A percentile compares a stretch with the other conserved stretches of the same genome.
Evolutionary conservation across 2,888 invertebrate species (phyloP).

Genomic region (Papilio gigon): DNA sequence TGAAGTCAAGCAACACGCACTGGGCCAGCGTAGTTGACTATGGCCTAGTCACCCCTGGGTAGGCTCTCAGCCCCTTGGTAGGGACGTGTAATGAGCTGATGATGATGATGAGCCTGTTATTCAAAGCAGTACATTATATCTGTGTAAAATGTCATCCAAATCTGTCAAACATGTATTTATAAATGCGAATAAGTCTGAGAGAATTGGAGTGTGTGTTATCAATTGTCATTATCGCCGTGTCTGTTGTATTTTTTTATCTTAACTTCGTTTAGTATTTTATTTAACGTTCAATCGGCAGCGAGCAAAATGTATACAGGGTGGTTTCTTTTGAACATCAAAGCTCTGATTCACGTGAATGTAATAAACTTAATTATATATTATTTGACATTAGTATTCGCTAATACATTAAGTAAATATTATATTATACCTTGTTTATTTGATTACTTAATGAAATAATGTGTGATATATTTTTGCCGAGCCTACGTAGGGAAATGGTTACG

Average conservation of each 20-base stretch:
- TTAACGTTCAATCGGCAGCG: conserved; percentile 22
- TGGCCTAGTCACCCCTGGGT: no score
- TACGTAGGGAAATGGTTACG: no score
- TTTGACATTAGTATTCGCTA: neutral
- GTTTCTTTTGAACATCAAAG: neutral
- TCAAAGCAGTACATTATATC: no score
- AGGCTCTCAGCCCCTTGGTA: no score
- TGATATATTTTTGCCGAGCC: no score
- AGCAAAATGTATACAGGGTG: neutral
- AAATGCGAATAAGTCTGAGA: neutral
- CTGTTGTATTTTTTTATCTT: conserved; percentile 12
- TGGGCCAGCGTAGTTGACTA: no score
- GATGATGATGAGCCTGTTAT: no score
- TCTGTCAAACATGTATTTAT: neutral
- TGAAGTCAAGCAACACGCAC: no score
- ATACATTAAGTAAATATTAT: neutral
- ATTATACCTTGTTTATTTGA: neutral
- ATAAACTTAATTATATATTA: neutral
- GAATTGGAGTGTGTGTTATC: conserved; percentile 13
- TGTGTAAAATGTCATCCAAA: no score
- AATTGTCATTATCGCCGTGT: conserved; percentile 21
- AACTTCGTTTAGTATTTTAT: conserved; percentile 20
- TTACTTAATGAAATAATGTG: no score
- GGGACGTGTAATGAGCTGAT: no score
- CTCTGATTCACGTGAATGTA: neutral